Conservation (phyloP, 2,113 vertebrate genomes). For the Hemicordylus capensis region DNA sequence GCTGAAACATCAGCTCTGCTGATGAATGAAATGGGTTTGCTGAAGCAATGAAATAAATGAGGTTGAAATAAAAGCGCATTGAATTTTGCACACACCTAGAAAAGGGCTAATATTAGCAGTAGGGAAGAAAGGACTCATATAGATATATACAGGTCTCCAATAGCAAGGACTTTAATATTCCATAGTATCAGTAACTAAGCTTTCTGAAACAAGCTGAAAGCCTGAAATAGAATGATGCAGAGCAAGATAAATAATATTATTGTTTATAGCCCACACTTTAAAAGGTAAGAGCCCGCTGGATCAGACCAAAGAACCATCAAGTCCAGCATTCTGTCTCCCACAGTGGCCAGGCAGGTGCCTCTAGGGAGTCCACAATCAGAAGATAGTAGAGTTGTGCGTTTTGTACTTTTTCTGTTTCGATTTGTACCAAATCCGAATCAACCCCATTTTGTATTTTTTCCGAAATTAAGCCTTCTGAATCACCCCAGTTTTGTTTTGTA, state of each 20-base stretch:
- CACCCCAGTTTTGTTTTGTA: too few relatives aligned
- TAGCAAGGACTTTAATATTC: neutral
- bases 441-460: too few relatives aligned
- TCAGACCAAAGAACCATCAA: too few relatives aligned
- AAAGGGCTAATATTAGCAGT: constrained; percentile 7
- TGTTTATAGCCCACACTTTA: neutral
- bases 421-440: too few relatives aligned
- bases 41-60: constrained; percentile 45
- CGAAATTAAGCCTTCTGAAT: too few relatives aligned
- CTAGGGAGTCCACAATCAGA: too few relatives aligned
- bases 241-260: neutral
- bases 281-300: too few relatives aligned
- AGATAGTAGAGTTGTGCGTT: too few relatives aligned
- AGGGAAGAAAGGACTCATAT: neutral
- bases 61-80: constrained; percentile 21
- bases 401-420: too few relatives aligned
- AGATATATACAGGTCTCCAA: constrained; percentile 16
- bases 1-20: constrained; percentile 25
- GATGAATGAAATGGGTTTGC: constrained; percentile 13
- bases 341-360: too few relatives aligned
- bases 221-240: neutral
- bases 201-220: neutral
- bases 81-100: constrained; percentile 20
- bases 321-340: too few relatives aligned
- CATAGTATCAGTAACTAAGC: neutral